Evolutionary conservation across 2,113 vertebrate species (phyloP).

Genomic region (Macrotis lagotis): DNA sequence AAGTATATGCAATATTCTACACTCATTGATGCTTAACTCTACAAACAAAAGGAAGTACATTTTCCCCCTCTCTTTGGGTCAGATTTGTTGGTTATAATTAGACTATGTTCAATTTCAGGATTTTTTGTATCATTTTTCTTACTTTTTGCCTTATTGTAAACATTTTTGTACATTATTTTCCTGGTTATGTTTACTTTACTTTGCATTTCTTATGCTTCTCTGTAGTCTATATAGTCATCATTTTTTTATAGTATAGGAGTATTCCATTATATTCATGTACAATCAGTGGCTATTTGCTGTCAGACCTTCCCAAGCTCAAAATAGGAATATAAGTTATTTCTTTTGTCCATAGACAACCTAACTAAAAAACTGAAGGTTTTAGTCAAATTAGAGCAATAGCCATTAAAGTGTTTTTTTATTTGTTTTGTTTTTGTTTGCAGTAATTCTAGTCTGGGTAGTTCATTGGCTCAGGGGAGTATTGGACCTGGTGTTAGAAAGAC

Average conservation of each 20-base stretch:
- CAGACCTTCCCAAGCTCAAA: too few relatives aligned
- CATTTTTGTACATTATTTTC: not conserved
- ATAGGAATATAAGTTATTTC: too few relatives aligned
- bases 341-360: too few relatives aligned
- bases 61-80: not conserved
- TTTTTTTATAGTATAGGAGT: not conserved
- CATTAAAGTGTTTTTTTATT: too few relatives aligned
- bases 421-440: too few relatives aligned
- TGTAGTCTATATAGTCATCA: not conserved
- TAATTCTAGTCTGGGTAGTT: too few relatives aligned
- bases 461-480: too few relatives aligned
- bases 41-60: not conserved
- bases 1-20: not conserved
- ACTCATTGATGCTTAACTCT: not conserved
- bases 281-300: not conserved
- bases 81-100: not conserved
- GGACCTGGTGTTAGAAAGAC: too few relatives aligned
- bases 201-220: not conserved
- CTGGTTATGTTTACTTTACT: not conserved
- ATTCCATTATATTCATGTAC: not conserved
- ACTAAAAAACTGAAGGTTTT: too few relatives aligned
- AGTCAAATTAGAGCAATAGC: too few relatives aligned
- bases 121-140: not conserved
- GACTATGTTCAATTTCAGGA: not conserved
- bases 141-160: too few relatives aligned